Evolutionary conservation across 2,888 invertebrate genomes (phyloP).

Genomic region (Micoletzkya japonica): DNA sequence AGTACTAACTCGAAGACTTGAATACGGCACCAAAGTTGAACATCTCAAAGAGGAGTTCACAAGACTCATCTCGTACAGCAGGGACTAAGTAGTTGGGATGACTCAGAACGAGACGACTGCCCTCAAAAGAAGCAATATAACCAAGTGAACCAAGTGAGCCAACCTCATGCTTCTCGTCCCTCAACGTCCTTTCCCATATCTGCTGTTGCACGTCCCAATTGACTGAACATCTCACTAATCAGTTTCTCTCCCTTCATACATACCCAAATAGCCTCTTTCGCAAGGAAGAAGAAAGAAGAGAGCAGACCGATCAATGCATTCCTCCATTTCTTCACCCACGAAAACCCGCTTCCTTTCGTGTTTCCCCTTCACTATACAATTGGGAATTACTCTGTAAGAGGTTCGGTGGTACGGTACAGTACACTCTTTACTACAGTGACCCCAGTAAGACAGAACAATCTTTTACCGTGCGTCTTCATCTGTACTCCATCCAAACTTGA

Average conservation of each 20-base stretch:
- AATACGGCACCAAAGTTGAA: conserved; percentile 82
- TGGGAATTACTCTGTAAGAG: conserved; percentile 74
- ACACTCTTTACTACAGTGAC: neutral
- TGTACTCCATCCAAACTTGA: conserved; percentile 49
- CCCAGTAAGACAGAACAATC: neutral
- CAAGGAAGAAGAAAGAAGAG: conserved; percentile 89
- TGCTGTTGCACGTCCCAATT: conserved; percentile 93
- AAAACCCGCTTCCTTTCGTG: conserved; percentile 90
- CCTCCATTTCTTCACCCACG: conserved; percentile 90
- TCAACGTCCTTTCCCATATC: conserved; percentile 85
- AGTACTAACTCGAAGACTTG: conserved; percentile 48
- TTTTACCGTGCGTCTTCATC: conserved; percentile 36
- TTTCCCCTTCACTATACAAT: conserved; percentile 96
- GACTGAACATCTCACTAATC: conserved; percentile 65
- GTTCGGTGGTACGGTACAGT: neutral
- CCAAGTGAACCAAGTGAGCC: neutral
- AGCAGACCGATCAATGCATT: conserved; percentile 92
- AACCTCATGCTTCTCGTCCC: conserved; percentile 31
- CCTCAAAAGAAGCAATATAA: conserved; percentile 57
- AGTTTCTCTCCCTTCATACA: neutral
- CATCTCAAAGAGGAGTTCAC: conserved; percentile 96
- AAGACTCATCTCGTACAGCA: conserved; percentile 87
- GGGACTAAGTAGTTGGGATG: conserved; percentile 92
- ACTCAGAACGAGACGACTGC: conserved; percentile 82
- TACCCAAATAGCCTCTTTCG: conserved; percentile 74